Evolutionary conservation across 2,888 invertebrate genomes (phyloP), one percentile per base, ranked within the genome.

Genomic region (Harpalus rubripes): DNA sequence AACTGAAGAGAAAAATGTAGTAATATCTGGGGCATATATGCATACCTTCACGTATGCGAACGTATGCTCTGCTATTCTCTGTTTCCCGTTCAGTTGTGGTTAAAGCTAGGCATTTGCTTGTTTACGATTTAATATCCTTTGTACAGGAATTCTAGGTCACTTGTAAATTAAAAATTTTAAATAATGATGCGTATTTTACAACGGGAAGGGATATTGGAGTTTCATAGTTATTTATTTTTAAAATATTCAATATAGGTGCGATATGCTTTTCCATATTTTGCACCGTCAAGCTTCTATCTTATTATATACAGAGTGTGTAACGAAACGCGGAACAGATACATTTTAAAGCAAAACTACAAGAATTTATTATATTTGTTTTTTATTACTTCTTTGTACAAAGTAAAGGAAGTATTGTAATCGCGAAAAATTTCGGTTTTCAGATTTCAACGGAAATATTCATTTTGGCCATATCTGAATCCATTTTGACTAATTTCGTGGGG

Each of bases 61-160:
- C 44, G 44, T 52, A 52, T 52, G 44, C 44, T 52, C 44, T 52
- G 44, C 44, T 52, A 52, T 52, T 52, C 12, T 52, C 44, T 52
- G 1, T 52, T 52, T 52, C 44, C 44, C 44, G 44, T 52, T 52
- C 44, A 52, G 44, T 52, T 52, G 44, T 52, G 44, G 44, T 52
- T 52, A 52, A 52, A 52, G 44, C 44, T 52, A 52, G 44, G 44
- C 44, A 52, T 52, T 52, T 52, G 44, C 44, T 52, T 52, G 44
- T 52, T 52, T 52, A 52, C 44, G 44, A 52, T 52, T 52, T 52
- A 52, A 52, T 52, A 52, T 52, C 44, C 44, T 52, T 52, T 52
- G 44, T 52, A 52, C 44, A 52, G 44, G 44, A 52, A 52, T 52
- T 52, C 44, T 52, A 52, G 44, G 44, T 52, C 44, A 52, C 44